These are phyloP conservation scores for Galbula dea DNA, from an alignment of 2,113 vertebrate species.

Conservation along the genomic window DNA sequence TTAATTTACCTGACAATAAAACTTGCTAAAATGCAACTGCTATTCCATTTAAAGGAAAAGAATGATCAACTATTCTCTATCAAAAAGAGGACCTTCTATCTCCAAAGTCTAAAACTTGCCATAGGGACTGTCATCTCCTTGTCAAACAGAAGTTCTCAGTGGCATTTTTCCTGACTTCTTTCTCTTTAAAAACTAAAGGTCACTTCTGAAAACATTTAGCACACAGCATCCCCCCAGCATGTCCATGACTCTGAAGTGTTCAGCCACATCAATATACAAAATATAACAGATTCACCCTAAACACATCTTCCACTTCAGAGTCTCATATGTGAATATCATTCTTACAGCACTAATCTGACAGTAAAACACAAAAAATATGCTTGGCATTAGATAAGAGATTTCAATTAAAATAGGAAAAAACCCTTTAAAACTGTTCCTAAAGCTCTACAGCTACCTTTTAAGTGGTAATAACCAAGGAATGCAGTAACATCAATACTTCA, in stretches of 20 bases:
- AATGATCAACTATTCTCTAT: conserved; percentile 57
- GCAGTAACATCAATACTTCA: neutral
- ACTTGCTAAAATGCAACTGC: conserved; percentile 62
- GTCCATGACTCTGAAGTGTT: neutral
- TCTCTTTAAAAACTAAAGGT: conserved; percentile 52
- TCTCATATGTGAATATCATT: neutral
- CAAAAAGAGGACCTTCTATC: conserved; percentile 60
- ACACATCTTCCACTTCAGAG: neutral
- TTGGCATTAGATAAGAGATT: neutral
- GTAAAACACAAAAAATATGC: neutral
- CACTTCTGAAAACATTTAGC: conserved; percentile 13
- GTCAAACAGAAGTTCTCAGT: conserved; percentile 34
- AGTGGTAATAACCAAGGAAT: neutral
- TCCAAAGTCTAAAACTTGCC: conserved; percentile 57
- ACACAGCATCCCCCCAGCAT: neutral
- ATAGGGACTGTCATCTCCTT: neutral
- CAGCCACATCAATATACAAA: neutral
- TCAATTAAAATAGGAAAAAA: neutral
- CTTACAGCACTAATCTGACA: neutral
- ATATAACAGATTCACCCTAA: neutral
- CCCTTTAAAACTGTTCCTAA: neutral
- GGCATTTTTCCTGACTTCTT: neutral
- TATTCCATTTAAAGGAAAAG: conserved; percentile 55
- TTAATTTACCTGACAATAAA: conserved; percentile 33
- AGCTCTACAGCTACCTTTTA: neutral